These are phyloP conservation scores for Tyto alba DNA, from an alignment of 2,113 vertebrate species.

Conservation along the genomic window DNA sequence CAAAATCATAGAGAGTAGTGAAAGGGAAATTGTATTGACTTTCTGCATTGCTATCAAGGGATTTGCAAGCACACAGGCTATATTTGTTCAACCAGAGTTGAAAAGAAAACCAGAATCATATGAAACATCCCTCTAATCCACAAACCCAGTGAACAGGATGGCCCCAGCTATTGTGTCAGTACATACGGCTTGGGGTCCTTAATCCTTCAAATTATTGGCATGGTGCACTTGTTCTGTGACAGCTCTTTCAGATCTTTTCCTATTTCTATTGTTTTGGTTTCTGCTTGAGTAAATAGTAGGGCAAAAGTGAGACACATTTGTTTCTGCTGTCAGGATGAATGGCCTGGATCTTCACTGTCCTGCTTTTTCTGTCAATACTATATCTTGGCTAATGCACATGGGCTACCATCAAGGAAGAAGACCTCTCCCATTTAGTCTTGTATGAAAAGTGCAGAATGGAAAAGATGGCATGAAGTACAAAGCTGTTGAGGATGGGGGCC, in stretches of 20 bases:
- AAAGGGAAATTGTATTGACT: constrained; percentile 48
- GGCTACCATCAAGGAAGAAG: neutral
- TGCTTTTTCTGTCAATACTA: neutral
- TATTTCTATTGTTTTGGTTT: constrained; percentile 38
- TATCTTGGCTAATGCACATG: neutral
- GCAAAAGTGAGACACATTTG: constrained; percentile 28
- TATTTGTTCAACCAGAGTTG: constrained; percentile 49
- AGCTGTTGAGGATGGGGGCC: neutral
- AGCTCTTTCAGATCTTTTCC: constrained; percentile 51
- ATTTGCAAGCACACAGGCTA: constrained; percentile 40
- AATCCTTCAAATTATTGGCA: constrained; percentile 65
- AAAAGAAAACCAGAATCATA: constrained; percentile 61
- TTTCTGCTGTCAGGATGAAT: constrained; percentile 10
- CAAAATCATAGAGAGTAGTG: constrained; percentile 28
- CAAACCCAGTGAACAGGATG: constrained; percentile 33
- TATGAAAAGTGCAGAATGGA: neutral
- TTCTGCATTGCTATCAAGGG: constrained; percentile 37
- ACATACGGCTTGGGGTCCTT: constrained; percentile 26
- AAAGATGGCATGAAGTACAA: neutral
- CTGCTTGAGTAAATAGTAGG: constrained; percentile 28
- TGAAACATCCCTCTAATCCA: constrained; percentile 60
- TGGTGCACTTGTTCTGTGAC: constrained; percentile 43
- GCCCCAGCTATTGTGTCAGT: constrained; percentile 37
- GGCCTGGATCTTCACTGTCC: neutral
- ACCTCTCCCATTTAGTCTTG: neutral